These are phyloP conservation scores for Mayetiola destructor DNA, from an alignment of 2,888 invertebrate species.

Conservation along the genomic window DNA sequence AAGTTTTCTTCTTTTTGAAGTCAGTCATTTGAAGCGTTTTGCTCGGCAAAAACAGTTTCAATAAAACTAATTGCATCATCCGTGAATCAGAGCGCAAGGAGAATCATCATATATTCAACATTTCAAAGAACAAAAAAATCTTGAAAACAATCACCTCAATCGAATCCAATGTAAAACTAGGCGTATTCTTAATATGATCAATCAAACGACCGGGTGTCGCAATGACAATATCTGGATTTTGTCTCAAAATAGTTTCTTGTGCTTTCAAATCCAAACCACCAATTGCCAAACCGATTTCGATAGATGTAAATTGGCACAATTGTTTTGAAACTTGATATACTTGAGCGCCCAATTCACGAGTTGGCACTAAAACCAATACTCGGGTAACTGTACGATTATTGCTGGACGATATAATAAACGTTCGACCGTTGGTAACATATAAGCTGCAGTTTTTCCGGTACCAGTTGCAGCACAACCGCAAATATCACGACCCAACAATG, in stretches of 20 bases:
- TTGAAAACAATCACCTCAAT: conserved; percentile 60
- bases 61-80: not conserved
- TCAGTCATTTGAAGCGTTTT: not conserved
- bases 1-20: not conserved
- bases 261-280: conserved; percentile 78
- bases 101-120: conserved; percentile 36
- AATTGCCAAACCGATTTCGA: conserved; percentile 71
- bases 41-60: conserved; percentile 9
- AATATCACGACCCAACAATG: conserved; percentile 76
- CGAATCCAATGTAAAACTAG: conserved; percentile 73
- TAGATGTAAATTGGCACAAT: conserved; percentile 69
- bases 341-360: conserved; percentile 93
- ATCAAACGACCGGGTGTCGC: conserved; percentile 97
- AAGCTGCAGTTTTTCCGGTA: conserved; percentile 95
- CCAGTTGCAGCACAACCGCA: conserved; percentile 99
- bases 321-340: conserved; percentile 90
- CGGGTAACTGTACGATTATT: conserved; percentile 54
- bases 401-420: conserved; percentile 72
- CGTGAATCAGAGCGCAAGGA: conserved; percentile 35
- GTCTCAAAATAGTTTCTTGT: conserved; percentile 64
- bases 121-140: conserved; percentile 48
- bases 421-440: conserved; percentile 94
- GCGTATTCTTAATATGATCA: conserved; percentile 91
- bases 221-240: conserved; percentile 91
- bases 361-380: conserved; percentile 89